Base-by-base conservation (phyloP, 2,113 vertebrate species). In the Mola mola region DNA sequence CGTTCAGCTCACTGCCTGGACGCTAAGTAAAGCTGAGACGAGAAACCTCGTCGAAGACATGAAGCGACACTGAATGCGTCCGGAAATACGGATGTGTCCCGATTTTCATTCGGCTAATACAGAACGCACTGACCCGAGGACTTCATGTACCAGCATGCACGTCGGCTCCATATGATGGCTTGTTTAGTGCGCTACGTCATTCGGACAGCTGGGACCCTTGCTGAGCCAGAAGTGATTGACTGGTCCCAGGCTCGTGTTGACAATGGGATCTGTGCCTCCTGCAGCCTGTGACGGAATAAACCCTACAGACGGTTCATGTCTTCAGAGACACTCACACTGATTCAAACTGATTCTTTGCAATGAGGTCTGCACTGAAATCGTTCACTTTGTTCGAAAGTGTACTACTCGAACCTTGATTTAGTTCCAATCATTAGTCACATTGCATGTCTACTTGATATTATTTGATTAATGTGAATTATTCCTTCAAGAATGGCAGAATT, bases 181-280 rank as follows among this genome's bases (percentile, higher is more conserved):
- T 51, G 61, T 75, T 65, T 28, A 20, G 55, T 50, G 21, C 61
- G 10, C 50, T 51, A 66, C 72, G 56, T 82, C 52, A 75, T 60
- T 21, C 34, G 26, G 59, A 87, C 86, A 87, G 88, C 83, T 86
- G 87, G 70, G 67, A 81, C 66, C 78, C 61, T 31, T 66, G 72
- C 66, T 87, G 89, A 85, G 75, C 82, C 40, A 71, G 72, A 73
- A 66, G 65, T 72, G 71, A 70, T 73, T 72, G 71, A 75, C 47
- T 65, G 66, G 41, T 49, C 19, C n/a, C 64, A 33, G 66, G 40
- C 55, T 63, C 24, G 1, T 7, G 6, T 7, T 22, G 46, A 69
- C 70, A 82, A 75, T 60, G 34, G 62, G 21, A 51, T 52, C 36
- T 22, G 29, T 50, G 50, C 19, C 29, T 12, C 3, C 7, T 37